These are phyloP conservation scores for Omphaloscelis lunosa DNA, from an alignment of 2,888 invertebrate species.

Conservation along the genomic window DNA sequence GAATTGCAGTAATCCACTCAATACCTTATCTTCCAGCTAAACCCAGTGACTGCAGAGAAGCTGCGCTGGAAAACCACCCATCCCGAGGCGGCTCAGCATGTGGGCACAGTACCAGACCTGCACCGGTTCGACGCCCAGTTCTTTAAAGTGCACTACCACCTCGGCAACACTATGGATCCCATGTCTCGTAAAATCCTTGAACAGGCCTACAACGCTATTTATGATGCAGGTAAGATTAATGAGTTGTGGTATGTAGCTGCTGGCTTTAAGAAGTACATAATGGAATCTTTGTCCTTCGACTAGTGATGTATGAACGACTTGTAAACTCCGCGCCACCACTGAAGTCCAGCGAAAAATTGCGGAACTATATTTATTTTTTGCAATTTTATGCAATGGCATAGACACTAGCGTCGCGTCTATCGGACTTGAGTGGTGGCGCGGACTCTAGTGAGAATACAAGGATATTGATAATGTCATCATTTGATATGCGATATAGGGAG, in stretches of 20 bases:
- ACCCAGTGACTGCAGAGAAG: slow-evolving; percentile 92
- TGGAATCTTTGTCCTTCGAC: no score
- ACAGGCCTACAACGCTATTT: slow-evolving; percentile 93
- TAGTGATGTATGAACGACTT: no score
- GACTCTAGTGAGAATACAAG: no score
- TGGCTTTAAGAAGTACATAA: neutral
- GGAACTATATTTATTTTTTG: no score
- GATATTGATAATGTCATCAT: no score
- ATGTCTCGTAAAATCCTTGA: slow-evolving; percentile 93
- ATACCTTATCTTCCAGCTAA: slow-evolving; percentile 72
- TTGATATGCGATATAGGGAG: no score
- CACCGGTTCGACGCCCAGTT: slow-evolving; percentile 93
- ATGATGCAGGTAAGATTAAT: slow-evolving; percentile 77
- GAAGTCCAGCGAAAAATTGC: no score
- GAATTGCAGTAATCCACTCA: neutral
- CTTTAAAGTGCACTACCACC: slow-evolving; percentile 92
- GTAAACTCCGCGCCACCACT: no score
- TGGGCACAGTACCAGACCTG: slow-evolving; percentile 92
- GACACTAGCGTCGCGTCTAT: no score
- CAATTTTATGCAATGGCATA: no score
- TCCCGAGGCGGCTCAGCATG: slow-evolving; percentile 89
- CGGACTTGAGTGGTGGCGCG: no score
- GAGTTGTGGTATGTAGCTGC: no score
- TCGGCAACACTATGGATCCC: slow-evolving; percentile 84
- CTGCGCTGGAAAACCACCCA: slow-evolving; percentile 79